Evolutionary conservation across 2,797 vertebrate species (phyloP).

Genomic region (Rhinella marina): DNA sequence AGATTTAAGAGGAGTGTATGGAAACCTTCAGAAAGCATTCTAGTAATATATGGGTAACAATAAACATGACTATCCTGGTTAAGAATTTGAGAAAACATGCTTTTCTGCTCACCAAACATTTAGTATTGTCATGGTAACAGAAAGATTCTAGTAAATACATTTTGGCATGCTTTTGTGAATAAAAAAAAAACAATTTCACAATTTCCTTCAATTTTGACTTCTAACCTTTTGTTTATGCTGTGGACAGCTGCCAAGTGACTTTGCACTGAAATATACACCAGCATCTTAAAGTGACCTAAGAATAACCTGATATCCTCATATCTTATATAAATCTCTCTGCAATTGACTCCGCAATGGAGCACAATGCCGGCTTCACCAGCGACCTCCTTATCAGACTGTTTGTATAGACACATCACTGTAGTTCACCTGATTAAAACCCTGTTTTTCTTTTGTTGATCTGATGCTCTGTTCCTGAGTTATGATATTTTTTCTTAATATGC

Average conservation of each 20-base stretch:
- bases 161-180: slow-evolving; percentile 30
- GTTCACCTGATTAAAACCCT: no score
- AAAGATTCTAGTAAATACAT: slow-evolving; percentile 11
- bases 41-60: not conserved
- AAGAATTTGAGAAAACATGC: slow-evolving; percentile 34
- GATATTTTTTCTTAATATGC: no score
- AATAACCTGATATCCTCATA: slow-evolving; percentile 21
- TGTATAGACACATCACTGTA: no score
- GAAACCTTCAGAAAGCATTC: slow-evolving; percentile 21
- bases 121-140: slow-evolving; percentile 43
- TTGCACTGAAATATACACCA: slow-evolving; percentile 14
- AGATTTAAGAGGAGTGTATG: slow-evolving; percentile 18
- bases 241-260: slow-evolving; percentile 25
- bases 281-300: slow-evolving; percentile 31
- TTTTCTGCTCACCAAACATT: slow-evolving; percentile 35
- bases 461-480: no score
- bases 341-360: not conserved
- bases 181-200: slow-evolving; percentile 26
- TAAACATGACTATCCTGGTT: slow-evolving; percentile 32
- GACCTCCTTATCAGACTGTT: no score
- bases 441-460: no score
- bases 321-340: not conserved
- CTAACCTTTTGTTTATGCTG: slow-evolving; percentile 32
- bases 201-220: slow-evolving; percentile 52
- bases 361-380: not conserved